A percentile compares a stretch with the other conserved stretches of the same genome.
phyloP scores from a whole-genome alignment of 2,113 vertebrate species.

The Vombatus ursinus region DNA sequence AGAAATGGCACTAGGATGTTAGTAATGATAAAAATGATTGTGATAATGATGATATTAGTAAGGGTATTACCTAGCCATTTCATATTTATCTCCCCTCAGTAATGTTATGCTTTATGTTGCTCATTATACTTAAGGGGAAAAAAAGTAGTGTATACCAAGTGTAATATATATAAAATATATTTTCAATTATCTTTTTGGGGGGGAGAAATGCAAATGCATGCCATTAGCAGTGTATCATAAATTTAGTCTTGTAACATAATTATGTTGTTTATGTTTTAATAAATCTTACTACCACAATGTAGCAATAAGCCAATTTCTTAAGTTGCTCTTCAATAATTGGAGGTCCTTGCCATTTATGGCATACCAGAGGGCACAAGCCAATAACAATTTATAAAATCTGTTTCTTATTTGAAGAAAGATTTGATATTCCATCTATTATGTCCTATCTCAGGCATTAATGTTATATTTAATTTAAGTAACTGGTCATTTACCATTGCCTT shows the following conservation, averaged over 20 bases:
- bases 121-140: not conserved
- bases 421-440: constrained; percentile 7
- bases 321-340: not conserved
- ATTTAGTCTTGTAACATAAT: not conserved
- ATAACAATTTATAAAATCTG: constrained; percentile 1
- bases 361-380: not conserved
- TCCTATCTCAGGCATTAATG: not conserved
- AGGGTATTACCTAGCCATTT: not conserved
- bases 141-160: not conserved
- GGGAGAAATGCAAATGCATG: not conserved
- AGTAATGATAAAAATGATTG: not conserved
- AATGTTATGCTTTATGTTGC: not conserved
- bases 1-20: not conserved
- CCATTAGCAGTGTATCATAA: not conserved
- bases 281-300: not conserved
- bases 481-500: not conserved
- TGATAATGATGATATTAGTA: not conserved
- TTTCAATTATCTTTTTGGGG: not conserved
- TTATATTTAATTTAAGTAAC: constrained; percentile 19
- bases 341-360: not conserved
- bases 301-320: not conserved
- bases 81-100: not conserved
- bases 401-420: not conserved
- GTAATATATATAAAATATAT: not conserved
- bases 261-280: not conserved